Evolutionary conservation across 2,797 vertebrate species (phyloP).

Genomic region (Bovichtus diacanthus): DNA sequence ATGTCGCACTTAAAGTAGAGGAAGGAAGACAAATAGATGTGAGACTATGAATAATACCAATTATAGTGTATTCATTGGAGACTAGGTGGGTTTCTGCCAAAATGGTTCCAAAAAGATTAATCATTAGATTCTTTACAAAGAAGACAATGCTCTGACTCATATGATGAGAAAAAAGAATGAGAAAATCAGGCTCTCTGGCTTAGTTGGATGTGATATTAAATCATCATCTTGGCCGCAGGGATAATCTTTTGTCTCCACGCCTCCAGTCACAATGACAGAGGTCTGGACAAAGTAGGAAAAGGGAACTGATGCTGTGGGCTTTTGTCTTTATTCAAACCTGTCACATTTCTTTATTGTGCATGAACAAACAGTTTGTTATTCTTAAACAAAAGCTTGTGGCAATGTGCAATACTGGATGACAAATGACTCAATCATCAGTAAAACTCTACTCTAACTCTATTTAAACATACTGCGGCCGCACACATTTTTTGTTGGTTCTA

Average conservation of each 20-base stretch:
- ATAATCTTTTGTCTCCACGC: constrained; percentile 22
- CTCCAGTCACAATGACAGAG: constrained; percentile 15
- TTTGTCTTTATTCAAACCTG: constrained; percentile 25
- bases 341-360: constrained; percentile 3
- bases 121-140: constrained; percentile 43
- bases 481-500: not conserved
- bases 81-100: constrained; percentile 35
- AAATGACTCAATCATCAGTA: constrained; percentile 20
- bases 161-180: constrained; percentile 24
- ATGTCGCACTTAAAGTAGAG: not conserved
- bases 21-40: constrained; percentile 10
- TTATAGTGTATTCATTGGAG: constrained; percentile 23
- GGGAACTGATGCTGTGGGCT: not conserved
- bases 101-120: constrained; percentile 45
- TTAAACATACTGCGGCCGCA: not conserved
- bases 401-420: not conserved
- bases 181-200: constrained; percentile 18
- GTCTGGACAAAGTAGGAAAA: constrained; percentile 25
- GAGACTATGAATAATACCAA: constrained; percentile 32
- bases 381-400: constrained; percentile 23
- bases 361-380: constrained; percentile 3
- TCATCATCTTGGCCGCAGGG: constrained; percentile 20
- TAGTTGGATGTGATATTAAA: constrained; percentile 35
- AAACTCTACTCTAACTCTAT: too few relatives aligned
- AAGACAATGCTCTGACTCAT: constrained; percentile 35